Percentiles rank a stretch among this genome's conserved stretches.
Conservation (phyloP, 2,113 vertebrate species). For the Istiophorus platypterus region DNA sequence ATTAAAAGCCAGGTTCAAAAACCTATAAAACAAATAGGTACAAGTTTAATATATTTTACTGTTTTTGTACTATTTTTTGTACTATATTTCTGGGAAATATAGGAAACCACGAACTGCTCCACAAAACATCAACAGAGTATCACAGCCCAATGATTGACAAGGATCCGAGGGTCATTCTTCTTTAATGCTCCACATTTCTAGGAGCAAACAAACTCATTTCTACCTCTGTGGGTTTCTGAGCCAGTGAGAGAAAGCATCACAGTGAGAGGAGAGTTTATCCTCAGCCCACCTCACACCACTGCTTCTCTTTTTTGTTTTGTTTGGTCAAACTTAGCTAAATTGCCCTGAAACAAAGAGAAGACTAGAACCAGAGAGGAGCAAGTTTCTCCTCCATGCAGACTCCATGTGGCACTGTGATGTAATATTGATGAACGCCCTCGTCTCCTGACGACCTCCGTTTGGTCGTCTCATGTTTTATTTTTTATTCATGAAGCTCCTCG, state of each 20-base stretch:
- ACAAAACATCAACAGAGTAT: too few relatives aligned
- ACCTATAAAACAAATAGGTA: too few relatives aligned
- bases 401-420: conserved; percentile 66
- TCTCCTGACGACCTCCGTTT: conserved; percentile 81
- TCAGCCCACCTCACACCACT: conserved; percentile 12
- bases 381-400: conserved; percentile 9
- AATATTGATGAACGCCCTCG: conserved; percentile 82
- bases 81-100: too few relatives aligned
- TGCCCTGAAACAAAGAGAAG: conserved; percentile 44
- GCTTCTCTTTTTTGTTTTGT: conserved; percentile 4
- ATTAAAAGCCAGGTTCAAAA: too few relatives aligned
- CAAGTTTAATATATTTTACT: too few relatives aligned
- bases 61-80: too few relatives aligned
- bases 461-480: conserved; percentile 84
- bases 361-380: not conserved
- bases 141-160: too few relatives aligned
- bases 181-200: too few relatives aligned
- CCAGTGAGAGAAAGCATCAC: not conserved
- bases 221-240: not conserved
- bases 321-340: conserved; percentile 36
- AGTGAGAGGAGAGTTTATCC: conserved; percentile 27
- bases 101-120: too few relatives aligned
- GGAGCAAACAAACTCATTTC: too few relatives aligned
- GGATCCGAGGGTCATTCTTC: too few relatives aligned
- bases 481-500: conserved; percentile 73